Conservation (phyloP, 2,888 invertebrate genomes). For the Candidula unifasciata region DNA sequence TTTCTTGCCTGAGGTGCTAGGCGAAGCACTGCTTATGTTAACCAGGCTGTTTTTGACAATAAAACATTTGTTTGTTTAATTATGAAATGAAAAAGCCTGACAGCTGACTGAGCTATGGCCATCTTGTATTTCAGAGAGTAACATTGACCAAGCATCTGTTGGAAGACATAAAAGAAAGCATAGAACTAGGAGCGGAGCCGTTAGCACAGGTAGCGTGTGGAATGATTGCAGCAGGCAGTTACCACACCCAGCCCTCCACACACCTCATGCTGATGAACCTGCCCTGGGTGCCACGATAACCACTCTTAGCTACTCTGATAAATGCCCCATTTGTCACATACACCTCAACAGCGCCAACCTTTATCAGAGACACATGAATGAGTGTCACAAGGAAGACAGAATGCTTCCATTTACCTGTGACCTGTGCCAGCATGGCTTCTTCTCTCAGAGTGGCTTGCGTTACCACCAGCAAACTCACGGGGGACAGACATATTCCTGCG, state of each 20-base stretch:
- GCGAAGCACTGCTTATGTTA: not conserved
- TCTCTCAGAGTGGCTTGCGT: constrained; percentile 36
- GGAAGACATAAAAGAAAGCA: constrained; percentile 30
- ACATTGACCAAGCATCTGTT: constrained; percentile 18
- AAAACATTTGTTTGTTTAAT: not conserved
- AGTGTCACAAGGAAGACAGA: constrained; percentile 33
- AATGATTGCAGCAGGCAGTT: not conserved
- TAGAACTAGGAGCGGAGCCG: constrained; percentile 16
- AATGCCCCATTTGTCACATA: constrained; percentile 33
- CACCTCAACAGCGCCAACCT: constrained; percentile 19
- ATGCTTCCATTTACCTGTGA: constrained; percentile 50
- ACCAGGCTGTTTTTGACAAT: not conserved
- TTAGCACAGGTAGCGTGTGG: not conserved
- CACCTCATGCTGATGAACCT: constrained; percentile 6
- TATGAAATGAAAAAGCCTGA: not conserved
- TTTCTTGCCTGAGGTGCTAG: no score
- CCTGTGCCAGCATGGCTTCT: constrained; percentile 46
- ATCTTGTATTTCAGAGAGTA: constrained; percentile 45
- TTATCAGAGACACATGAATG: constrained; percentile 49
- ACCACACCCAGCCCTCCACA: not conserved
- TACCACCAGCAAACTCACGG: constrained; percentile 39
- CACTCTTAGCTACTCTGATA: constrained; percentile 15
- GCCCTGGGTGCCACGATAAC: not conserved
- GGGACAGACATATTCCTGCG: constrained; percentile 29
- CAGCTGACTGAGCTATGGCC: constrained; percentile 30